Evolutionary conservation across 2,888 invertebrate species (phyloP), one percentile per base, ranked within the genome.

Genomic region (Schrankia costaestrigalis): DNA sequence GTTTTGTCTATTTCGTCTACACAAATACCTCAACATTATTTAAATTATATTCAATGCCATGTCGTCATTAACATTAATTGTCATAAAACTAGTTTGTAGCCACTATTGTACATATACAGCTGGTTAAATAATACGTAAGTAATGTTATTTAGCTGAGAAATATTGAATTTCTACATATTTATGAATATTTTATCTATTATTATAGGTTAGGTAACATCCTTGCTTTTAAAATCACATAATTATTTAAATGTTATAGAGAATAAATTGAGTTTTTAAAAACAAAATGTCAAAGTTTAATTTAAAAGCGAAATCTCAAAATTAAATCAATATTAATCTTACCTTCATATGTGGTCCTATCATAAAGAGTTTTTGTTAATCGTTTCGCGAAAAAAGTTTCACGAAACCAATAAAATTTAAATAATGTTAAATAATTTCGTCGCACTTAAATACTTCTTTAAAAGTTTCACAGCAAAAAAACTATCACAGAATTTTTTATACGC

Each of bases 291-390:
- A 9, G 5, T n/a, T n/a, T n/a, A n/a, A n/a, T n/a, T n/a, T n/a
- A n/a, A n/a, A n/a, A n/a, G n/a, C n/a, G n/a, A n/a, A n/a, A n/a
- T n/a, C n/a, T n/a, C n/a, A n/a, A n/a, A n/a, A n/a, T n/a, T n/a
- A n/a, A n/a, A n/a, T n/a, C n/a, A n/a, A n/a, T n/a, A n/a, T n/a
- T n/a, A n/a, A n/a, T n/a, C 86, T 85, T 68, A 87, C 86, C 86
- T 87, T 86, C 86, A 87, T 87, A 79, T 84, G 81, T 74, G 86
- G 86, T 73, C 86, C 86, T 86, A 85, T 86, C 86, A 87, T 87
- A 87, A 85, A 86, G 86, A 84, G 74, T 58, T 71, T 73, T 81
- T 71, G 56, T 50, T 51, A 45, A 67, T 66, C 63, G 83, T 73
- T 80, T 71, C 85, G 85, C 82, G 84, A 86, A 87, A 84, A 42